These are phyloP conservation scores for Anagrus nilaparvatae DNA, from an alignment of 1,140 invertebrate genomes.

Conservation along the genomic window DNA sequence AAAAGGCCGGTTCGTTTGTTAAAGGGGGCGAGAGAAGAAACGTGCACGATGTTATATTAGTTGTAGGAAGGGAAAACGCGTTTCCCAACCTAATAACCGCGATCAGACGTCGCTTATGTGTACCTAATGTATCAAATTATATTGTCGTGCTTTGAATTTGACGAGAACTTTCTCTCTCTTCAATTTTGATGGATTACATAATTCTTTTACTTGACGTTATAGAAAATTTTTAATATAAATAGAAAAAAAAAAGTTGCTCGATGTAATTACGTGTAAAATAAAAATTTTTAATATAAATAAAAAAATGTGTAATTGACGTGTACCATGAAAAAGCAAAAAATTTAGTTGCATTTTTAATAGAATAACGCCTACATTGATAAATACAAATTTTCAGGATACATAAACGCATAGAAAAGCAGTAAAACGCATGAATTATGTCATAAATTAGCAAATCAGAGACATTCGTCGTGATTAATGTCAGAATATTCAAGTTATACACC, in stretches of 20 bases:
- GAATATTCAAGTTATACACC: slow-evolving; percentile 19
- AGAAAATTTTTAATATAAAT: too few species aligned
- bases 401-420: background rate
- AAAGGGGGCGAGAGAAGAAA: slow-evolving; percentile 6
- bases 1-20: slow-evolving; percentile 4
- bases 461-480: slow-evolving; percentile 19
- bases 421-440: slow-evolving; percentile 27
- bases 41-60: slow-evolving; percentile 21
- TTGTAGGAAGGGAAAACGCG: slow-evolving; percentile 26
- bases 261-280: too few species aligned
- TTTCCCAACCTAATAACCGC: slow-evolving; percentile 39
- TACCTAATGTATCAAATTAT: slow-evolving; percentile 41
- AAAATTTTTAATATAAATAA: too few species aligned
- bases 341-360: too few species aligned
- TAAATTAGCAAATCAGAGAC: slow-evolving; percentile 24
- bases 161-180: too few species aligned
- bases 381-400: too few species aligned
- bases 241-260: too few species aligned
- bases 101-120: slow-evolving; percentile 40
- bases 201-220: background rate
- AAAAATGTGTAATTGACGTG: too few species aligned
- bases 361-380: too few species aligned
- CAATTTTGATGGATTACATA: too few species aligned
- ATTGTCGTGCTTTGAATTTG: slow-evolving; percentile 34
- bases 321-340: too few species aligned